Conservation (phyloP, 2,113 vertebrate species). For the Oxyruncus cristatus region DNA sequence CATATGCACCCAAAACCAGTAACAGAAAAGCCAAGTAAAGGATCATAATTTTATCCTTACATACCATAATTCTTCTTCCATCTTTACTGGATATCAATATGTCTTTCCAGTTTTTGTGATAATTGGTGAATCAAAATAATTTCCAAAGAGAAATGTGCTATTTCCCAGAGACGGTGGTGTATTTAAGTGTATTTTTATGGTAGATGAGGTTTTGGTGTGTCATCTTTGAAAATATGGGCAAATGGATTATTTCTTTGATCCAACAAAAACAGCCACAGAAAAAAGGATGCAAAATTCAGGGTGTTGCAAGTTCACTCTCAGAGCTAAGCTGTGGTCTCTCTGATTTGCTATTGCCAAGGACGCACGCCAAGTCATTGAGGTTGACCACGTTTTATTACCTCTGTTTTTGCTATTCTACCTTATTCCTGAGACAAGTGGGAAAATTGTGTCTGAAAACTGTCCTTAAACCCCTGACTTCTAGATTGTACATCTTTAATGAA, state of each 20-base stretch:
- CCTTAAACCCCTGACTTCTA: slow-evolving; percentile 61
- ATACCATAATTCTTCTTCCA: not conserved
- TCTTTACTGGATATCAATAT: not conserved
- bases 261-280: slow-evolving; percentile 50
- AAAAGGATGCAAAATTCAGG: slow-evolving; percentile 59
- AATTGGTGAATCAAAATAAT: not conserved
- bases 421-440: slow-evolving; percentile 65
- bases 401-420: slow-evolving; percentile 70
- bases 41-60: not conserved
- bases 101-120: not conserved
- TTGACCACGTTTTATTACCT: slow-evolving; percentile 69
- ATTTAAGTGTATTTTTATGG: not conserved
- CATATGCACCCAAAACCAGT: not conserved
- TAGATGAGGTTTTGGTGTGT: slow-evolving; percentile 15
- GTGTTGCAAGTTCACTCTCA: slow-evolving; percentile 61
- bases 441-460: slow-evolving; percentile 57
- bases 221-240: slow-evolving; percentile 27
- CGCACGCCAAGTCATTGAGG: slow-evolving; percentile 61
- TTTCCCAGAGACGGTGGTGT: not conserved
- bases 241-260: slow-evolving; percentile 12
- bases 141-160: not conserved
- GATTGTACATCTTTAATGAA: slow-evolving; percentile 67
- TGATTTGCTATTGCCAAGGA: slow-evolving; percentile 42
- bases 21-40: not conserved
- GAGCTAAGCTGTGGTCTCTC: slow-evolving; percentile 56